Evolutionary conservation across 2,797 vertebrate species (phyloP), one percentile per base, ranked within the genome.

Genomic region (Kryptolebias ocellatus): DNA sequence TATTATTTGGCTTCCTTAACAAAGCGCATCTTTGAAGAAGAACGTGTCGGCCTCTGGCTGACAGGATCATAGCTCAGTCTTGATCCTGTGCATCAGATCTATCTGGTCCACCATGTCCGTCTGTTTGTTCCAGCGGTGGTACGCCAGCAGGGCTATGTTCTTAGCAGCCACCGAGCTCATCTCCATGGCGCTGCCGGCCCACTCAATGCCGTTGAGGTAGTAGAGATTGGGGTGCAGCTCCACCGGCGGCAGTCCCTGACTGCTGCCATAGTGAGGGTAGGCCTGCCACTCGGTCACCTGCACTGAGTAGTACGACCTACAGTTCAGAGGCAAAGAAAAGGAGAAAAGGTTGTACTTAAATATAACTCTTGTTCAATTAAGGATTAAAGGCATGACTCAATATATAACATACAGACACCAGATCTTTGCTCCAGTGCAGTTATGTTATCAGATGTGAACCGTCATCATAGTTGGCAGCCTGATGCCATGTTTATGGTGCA

Each of bases 21-120:
- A 28, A 20, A 5, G 1, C 24, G n/a, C 9, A 18, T 61, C 44
- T 53, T 44, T 8, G 24, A 31, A 31, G 7, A 50, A 29, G n/a
- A 1, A 0, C 27, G 27, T 44, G 51, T 42, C 44, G 17, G 42
- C 31, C 34, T 34, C 42, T 11, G 3, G 28, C 2, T 31, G 11
- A 62, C 3, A 20, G 14, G 39, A 75, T 98, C 94, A 99, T 83
- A 99, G 92, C 78, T 99, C 98, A 0, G 96, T 98, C 90, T 99
- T 99, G 82, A 99, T 95, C 85, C 96, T 96, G 91, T 99, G 98
- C 93, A 99, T 95, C 79, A 99, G 92, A 77, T 99, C 98, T 82
- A 93, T 97, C 86, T 98, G 98, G 91, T 99, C 97, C 27, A 99
- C 95, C 94, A 97, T 98, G 77, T 98, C 97, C 2, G 94, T 87